A percentile compares a stretch with the other conserved stretches of the same genome.
These are phyloP conservation scores for Orius laevigatus DNA, from an alignment of 1,140 invertebrate species.

Conservation along the genomic window DNA sequence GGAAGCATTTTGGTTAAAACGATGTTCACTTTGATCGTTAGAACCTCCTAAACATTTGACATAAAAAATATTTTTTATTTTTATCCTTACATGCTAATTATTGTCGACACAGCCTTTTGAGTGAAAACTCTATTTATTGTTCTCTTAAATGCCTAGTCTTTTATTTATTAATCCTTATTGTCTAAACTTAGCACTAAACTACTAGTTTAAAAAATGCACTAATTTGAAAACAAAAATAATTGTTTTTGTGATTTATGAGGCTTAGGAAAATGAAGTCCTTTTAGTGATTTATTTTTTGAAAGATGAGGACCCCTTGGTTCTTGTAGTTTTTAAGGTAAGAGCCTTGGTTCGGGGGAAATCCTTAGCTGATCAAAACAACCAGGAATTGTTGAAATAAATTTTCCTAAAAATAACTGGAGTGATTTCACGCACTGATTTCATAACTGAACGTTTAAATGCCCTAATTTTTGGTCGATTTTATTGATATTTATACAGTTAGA, in stretches of 20 bases:
- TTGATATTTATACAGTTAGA: no score
- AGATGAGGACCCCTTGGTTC: background rate
- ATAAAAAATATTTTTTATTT: conserved; percentile 9
- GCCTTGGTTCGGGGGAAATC: no score
- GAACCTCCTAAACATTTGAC: background rate
- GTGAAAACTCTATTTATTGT: conserved; percentile 18
- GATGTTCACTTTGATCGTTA: no score
- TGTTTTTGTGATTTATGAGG: no score
- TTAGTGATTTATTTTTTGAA: conserved; percentile 1
- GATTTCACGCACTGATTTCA: background rate
- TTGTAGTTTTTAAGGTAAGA: background rate
- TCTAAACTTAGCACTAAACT: background rate
- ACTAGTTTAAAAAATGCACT: no score
- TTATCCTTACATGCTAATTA: conserved; percentile 17
- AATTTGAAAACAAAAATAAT: no score
- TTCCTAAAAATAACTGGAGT: no score
- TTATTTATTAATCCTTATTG: background rate
- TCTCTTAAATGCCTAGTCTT: conserved; percentile 1
- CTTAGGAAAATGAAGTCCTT: conserved; percentile 3
- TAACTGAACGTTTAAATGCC: background rate
- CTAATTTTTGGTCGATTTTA: background rate
- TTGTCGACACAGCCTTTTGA: conserved; percentile 21
- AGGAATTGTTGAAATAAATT: no score
- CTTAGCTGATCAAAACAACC: no score
- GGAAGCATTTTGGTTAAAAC: no score